A percentile compares a stretch with the other conserved stretches of the same genome.
Conservation (phyloP, 2,888 invertebrate species). For the Archips crataeganus region DNA sequence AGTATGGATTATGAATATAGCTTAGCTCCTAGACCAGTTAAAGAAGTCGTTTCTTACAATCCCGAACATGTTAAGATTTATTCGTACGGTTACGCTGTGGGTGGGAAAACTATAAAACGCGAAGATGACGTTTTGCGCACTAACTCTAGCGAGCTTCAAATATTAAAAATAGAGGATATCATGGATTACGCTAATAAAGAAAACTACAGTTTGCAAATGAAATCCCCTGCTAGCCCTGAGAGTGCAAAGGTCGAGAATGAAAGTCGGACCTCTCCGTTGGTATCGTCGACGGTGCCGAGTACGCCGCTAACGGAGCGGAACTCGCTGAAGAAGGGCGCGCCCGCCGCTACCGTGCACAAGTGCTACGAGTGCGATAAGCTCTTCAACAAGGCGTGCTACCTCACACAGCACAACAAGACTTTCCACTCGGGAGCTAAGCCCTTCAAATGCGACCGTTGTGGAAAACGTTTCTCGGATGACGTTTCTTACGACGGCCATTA, state of each 20-base stretch:
- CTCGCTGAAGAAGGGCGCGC: constrained; percentile 67
- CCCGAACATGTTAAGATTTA: constrained; percentile 69
- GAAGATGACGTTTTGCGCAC: constrained; percentile 65
- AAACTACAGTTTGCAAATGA: constrained; percentile 79
- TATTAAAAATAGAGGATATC: constrained; percentile 79
- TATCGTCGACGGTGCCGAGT: constrained; percentile 74
- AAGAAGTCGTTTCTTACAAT: constrained; percentile 73
- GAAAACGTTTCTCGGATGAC: constrained; percentile 92
- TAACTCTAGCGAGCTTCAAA: constrained; percentile 71
- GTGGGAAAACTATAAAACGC: constrained; percentile 77
- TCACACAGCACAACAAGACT: constrained; percentile 96
- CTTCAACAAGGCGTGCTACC: constrained; percentile 94
- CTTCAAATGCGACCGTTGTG: constrained; percentile 93
- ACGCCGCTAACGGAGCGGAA: constrained; percentile 78
- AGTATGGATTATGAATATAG: constrained; percentile 74
- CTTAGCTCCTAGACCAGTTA: constrained; percentile 68
- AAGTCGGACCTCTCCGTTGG: constrained; percentile 70
- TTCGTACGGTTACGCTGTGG: constrained; percentile 72
- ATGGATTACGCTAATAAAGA: constrained; percentile 84
- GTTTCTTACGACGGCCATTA: constrained; percentile 90
- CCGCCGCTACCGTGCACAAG: constrained; percentile 81
- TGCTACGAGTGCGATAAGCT: constrained; percentile 94
- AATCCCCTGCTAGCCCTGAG: constrained; percentile 81
- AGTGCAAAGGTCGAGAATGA: constrained; percentile 76
- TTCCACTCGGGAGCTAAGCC: constrained; percentile 95